Evolutionary conservation across 2,113 vertebrate species (phyloP), one percentile per base, ranked within the genome.

Genomic region (Pteropus alecto): DNA sequence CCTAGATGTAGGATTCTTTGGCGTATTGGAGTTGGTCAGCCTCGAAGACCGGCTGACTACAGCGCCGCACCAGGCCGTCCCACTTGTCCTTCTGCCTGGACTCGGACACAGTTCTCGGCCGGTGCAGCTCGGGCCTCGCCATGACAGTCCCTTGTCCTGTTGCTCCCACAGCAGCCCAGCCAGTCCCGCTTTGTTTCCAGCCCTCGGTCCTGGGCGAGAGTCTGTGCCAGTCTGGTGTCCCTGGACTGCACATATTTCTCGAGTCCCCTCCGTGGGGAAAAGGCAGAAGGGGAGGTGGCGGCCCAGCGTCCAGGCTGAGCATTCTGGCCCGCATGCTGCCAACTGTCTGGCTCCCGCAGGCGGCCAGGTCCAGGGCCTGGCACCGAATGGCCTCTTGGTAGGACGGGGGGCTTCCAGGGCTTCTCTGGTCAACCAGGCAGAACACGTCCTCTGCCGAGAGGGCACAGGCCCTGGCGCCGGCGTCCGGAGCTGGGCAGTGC

Each of bases 1-100:
- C 91, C 99, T 98, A 99, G 95, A 99, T 99, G 0, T 99, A 99
- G 58, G 99, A 99, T 98, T 99, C 99, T 98, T 99, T 99, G 22
- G 99, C 99, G 24, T 98, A 98, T 1, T 98, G 99, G 78, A 99
- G 98, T 11, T 99, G 98, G 46, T 98, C 98, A 9, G 93, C 98
- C 81, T 99, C 99, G 96, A 99, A 99, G 95, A 99, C 95, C 0
- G 99, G 98, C 96, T 99, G 99, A 97, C 99, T 99, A 83, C 99
- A 99, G 38, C 98, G 98, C 30, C 21, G 98, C 8, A 96, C 97
- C 90, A 99, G 30, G 0, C 58, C 97, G 60, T 99, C 98, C 0
- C 94, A 98, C 63, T 89, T 98, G 7, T 91, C 97, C 51, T 93
- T 98, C 30, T 98, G 98, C 38, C 84, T 96, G 0, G 99, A 99